phyloP scores from a whole-genome alignment of 2,797 vertebrate species.

The Bucorvus abyssinicus region DNA sequence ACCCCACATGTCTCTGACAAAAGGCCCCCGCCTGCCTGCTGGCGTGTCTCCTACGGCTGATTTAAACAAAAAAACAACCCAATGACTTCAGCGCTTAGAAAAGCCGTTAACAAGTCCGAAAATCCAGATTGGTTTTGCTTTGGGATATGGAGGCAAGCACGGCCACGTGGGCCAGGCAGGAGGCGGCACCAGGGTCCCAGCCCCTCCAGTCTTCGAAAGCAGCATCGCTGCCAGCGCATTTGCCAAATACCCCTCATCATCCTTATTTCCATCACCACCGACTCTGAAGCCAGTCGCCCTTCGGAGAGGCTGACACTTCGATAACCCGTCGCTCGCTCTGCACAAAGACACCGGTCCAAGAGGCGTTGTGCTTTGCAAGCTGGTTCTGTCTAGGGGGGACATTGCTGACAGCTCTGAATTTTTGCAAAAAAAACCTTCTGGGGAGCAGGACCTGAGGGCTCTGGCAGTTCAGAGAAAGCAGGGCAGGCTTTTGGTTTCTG shows the following conservation, averaged over 20 bases:
- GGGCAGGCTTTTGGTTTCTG: neutral
- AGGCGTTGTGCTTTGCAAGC: neutral
- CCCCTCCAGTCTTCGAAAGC: neutral
- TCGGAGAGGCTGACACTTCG: neutral
- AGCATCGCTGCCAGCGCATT: neutral
- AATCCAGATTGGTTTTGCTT: neutral
- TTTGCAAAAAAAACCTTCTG: neutral
- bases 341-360: neutral
- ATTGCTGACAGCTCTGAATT: neutral
- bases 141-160: neutral
- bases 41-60: neutral
- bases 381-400: neutral
- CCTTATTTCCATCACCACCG: neutral
- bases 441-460: neutral
- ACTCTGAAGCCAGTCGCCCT: neutral
- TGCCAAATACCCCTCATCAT: neutral
- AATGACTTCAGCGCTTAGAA: neutral
- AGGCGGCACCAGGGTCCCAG: accelerated
- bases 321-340: neutral
- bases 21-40: neutral
- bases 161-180: accelerated
- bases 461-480: neutral
- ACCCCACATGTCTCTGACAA: neutral
- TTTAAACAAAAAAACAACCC: neutral
- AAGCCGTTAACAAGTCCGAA: neutral